A percentile compares a stretch with the other conserved stretches of the same genome.
These are phyloP conservation scores for Mythimna loreyi DNA, from an alignment of 2,888 invertebrate species.

Conservation along the genomic window DNA sequence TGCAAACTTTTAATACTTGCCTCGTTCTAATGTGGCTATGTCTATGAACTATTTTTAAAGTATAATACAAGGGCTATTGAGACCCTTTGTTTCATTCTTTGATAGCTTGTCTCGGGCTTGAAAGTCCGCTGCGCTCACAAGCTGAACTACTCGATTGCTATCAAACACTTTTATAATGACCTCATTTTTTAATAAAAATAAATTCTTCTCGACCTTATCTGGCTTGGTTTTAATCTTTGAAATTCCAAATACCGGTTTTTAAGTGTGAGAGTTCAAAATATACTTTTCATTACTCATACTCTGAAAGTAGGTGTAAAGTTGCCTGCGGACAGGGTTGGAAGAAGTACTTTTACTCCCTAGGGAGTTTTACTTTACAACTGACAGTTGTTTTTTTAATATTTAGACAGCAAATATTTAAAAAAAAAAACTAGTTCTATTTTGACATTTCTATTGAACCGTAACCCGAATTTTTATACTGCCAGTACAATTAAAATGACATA, in stretches of 20 bases:
- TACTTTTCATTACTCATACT: constrained; percentile 18
- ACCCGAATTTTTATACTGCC: no score
- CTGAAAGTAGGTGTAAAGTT: no score
- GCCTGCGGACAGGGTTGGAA: no score
- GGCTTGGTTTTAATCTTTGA: background rate
- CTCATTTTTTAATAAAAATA: no score
- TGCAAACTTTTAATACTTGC: background rate
- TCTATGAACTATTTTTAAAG: background rate
- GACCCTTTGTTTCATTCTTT: background rate
- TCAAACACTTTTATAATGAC: background rate
- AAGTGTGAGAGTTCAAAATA: constrained; percentile 13
- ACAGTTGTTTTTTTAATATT: no score
- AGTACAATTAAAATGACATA: no score
- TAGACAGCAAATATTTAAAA: no score
- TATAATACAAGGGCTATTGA: background rate
- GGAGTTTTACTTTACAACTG: no score
- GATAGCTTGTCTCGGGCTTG: background rate
- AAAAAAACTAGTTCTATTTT: no score
- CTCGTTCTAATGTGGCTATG: background rate
- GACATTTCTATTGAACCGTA: no score
- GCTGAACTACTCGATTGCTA: background rate
- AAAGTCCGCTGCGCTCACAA: background rate
- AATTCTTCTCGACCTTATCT: background rate
- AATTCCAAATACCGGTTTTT: background rate
- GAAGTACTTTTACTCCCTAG: no score